These are phyloP conservation scores for Phoxinus dragarum DNA, from an alignment of 2,797 vertebrate genomes.

Conservation along the genomic window DNA sequence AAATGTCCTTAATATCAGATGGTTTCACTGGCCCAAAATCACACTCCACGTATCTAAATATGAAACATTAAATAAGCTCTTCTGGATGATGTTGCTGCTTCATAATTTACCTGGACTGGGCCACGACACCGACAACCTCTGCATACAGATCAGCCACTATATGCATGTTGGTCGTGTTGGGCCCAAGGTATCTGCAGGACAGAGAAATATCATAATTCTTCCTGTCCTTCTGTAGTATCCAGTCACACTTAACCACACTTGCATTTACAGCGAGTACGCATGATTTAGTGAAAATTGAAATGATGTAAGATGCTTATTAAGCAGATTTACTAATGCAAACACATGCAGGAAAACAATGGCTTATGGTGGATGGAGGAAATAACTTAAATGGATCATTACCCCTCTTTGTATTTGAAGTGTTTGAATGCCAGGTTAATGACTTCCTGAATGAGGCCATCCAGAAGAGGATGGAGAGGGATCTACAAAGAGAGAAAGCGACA, in stretches of 20 bases:
- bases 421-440: slow-evolving; percentile 97
- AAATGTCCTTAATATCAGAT: background rate
- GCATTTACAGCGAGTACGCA: background rate
- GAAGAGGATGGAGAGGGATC: slow-evolving; percentile 98
- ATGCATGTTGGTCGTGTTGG: slow-evolving; percentile 99
- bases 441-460: slow-evolving; percentile 97
- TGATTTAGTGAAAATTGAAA: background rate
- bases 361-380: background rate
- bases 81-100: background rate
- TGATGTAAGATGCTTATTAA: background rate
- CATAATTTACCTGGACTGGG: slow-evolving; percentile 94
- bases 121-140: slow-evolving; percentile 95
- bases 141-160: slow-evolving; percentile 98
- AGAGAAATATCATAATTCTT: slow-evolving; percentile 7
- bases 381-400: slow-evolving; percentile 78
- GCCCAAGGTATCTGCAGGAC: slow-evolving; percentile 89
- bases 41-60: background rate
- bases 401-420: slow-evolving; percentile 99
- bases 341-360: background rate
- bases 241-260: background rate
- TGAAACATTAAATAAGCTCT: background rate
- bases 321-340: background rate
- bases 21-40: background rate
- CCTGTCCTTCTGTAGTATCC: background rate
- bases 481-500: slow-evolving; percentile 71